These are phyloP conservation scores for Notamacropus eugenii DNA, from an alignment of 2,797 vertebrate genomes.

Conservation along the genomic window DNA sequence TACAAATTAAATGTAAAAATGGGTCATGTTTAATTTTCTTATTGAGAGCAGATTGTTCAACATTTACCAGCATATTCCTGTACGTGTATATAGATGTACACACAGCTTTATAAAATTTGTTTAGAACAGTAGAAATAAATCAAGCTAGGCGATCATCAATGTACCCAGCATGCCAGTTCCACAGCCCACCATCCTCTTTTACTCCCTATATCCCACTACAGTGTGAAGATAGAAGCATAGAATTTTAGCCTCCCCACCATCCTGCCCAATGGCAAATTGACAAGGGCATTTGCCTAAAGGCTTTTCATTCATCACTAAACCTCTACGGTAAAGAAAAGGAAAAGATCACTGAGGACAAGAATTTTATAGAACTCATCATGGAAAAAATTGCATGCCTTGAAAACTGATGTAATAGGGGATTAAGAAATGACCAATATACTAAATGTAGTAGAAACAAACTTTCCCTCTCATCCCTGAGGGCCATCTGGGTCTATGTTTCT, in stretches of 20 bases:
- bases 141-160: neutral
- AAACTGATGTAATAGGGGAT: neutral
- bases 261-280: neutral
- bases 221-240: neutral
- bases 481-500: neutral
- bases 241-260: neutral
- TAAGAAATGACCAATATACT: neutral
- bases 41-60: neutral
- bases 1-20: neutral
- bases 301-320: neutral
- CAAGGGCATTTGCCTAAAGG: neutral
- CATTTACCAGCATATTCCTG: neutral
- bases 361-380: neutral
- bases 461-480: neutral
- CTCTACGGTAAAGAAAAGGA: neutral
- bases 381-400: neutral
- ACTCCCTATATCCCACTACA: neutral
- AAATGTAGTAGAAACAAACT: neutral
- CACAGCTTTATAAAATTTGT: neutral
- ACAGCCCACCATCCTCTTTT: neutral
- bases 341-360: neutral
- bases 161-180: neutral
- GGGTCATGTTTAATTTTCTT: neutral
- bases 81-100: neutral
- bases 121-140: neutral